phyloP scores from a whole-genome alignment of 2,888 invertebrate species.

The Fabriciana adippe region DNA sequence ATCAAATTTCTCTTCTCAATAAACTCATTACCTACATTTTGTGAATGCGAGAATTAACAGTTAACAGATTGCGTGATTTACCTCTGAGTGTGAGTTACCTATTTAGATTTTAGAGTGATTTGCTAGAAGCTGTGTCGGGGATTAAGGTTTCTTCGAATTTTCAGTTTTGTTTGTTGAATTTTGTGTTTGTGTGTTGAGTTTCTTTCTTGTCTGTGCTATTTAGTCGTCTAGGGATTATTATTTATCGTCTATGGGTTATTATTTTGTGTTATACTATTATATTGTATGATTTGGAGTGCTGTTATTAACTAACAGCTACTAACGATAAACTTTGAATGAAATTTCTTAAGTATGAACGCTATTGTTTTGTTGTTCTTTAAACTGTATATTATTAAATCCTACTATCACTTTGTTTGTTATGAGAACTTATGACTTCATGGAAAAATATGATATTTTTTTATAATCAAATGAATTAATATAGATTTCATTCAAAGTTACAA shows the following conservation, averaged over 20 bases:
- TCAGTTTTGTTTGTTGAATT: conserved; percentile 27
- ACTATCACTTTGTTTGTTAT: not conserved
- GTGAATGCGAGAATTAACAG: conserved; percentile 48
- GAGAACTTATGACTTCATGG: not conserved
- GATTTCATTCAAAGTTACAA: conserved; percentile 69
- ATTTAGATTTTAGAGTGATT: conserved; percentile 23
- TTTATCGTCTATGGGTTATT: conserved; percentile 14
- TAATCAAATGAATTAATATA: not conserved
- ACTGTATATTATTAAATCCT: not conserved
- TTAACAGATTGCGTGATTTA: conserved; percentile 51
- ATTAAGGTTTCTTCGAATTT: conserved; percentile 32
- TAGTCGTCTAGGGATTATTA: conserved; percentile 9
- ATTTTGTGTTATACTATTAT: conserved; percentile 34
- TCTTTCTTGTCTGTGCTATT: conserved; percentile 30
- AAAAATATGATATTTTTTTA: not conserved
- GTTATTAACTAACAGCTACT: conserved; percentile 82
- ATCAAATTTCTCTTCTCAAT: conserved; percentile 40
- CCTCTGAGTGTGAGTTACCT: conserved; percentile 36
- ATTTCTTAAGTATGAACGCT: conserved; percentile 37
- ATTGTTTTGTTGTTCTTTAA: conserved; percentile 6
- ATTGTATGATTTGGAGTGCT: conserved; percentile 65
- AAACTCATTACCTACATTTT: conserved; percentile 37
- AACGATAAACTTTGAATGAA: conserved; percentile 76
- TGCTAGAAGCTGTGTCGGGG: conserved; percentile 22
- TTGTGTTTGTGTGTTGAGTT: conserved; percentile 33